A percentile compares a stretch with the other conserved stretches of the same genome.
Evolutionary conservation across 2,797 vertebrate species (phyloP).

Genomic region (Sebastes hubbsi): DNA sequence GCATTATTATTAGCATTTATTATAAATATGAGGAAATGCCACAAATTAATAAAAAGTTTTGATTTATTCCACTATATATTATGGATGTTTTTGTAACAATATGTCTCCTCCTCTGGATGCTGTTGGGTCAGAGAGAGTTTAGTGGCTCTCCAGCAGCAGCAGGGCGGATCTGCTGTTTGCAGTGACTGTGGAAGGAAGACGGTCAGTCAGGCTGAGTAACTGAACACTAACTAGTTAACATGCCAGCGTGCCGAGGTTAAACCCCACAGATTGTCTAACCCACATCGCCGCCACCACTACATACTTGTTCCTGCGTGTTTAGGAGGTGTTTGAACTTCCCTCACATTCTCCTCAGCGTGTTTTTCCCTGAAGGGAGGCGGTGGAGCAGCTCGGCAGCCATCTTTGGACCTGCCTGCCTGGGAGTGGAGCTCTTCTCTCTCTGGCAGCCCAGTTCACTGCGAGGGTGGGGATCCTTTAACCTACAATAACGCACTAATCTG

Average conservation of each 20-base stretch:
- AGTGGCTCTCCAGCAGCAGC: conserved; percentile 60
- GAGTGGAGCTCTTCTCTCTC: conserved; percentile 74
- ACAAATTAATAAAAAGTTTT: not conserved
- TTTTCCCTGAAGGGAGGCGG: conserved; percentile 79
- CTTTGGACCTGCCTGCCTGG: conserved; percentile 77
- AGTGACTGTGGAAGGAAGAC: conserved; percentile 44
- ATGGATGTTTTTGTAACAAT: not conserved
- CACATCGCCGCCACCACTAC: conserved; percentile 18
- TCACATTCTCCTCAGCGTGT: conserved; percentile 60
- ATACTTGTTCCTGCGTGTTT: conserved; percentile 46
- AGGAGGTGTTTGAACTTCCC: conserved; percentile 64
- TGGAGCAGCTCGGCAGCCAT: conserved; percentile 82
- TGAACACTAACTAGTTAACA: conserved; percentile 9
- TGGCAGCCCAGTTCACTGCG: conserved; percentile 77
- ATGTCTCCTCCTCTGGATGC: conserved; percentile 67
- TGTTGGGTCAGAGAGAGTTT: conserved; percentile 76
- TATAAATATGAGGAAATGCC: too few species aligned
- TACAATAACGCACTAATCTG: conserved; percentile 34
- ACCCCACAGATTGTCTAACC: not conserved
- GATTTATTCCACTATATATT: not conserved
- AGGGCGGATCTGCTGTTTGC: conserved; percentile 72
- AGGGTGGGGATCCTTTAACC: conserved; percentile 80
- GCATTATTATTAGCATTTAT: too few species aligned
- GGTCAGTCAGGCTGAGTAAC: conserved; percentile 40
- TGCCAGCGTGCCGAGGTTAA: not conserved